A percentile compares a stretch with the other conserved stretches of the same genome.
phyloP scores from a whole-genome alignment of 2,113 vertebrate genomes.

The Neolamprologus longior region DNA sequence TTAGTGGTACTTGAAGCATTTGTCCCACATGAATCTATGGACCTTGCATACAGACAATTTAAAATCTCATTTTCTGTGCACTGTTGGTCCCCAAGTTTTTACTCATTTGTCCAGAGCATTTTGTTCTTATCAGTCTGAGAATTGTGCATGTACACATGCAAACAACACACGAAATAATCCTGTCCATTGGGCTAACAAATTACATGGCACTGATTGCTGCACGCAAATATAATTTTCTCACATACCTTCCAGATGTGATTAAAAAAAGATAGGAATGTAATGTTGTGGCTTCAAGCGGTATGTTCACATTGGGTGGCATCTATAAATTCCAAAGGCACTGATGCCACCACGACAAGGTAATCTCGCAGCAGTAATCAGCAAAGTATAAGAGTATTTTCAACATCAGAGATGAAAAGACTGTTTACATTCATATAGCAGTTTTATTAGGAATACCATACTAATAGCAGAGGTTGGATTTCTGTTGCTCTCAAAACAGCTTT shows the following conservation, averaged over 20 bases:
- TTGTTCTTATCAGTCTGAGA: conserved; percentile 18
- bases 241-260: conserved; percentile 4
- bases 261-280: not conserved
- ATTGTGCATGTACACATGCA: not conserved
- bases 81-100: conserved; percentile 18
- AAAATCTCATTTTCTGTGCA: conserved; percentile 42
- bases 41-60: conserved; percentile 23
- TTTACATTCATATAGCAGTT: not conserved
- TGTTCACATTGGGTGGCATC: not conserved
- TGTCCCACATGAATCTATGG: conserved; percentile 7
- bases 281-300: not conserved
- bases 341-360: not conserved
- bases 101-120: conserved; percentile 14
- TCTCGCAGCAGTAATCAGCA: not conserved
- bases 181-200: conserved; percentile 5
- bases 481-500: not conserved
- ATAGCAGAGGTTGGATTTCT: not conserved
- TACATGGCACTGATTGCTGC: conserved; percentile 2
- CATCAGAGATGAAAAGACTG: not conserved
- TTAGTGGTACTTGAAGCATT: conserved; percentile 16
- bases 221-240: not conserved
- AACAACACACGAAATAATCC: conserved; percentile 1
- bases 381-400: not conserved
- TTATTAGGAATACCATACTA: not conserved
- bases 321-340: not conserved